Conservation (phyloP, 2,113 vertebrate genomes). For the Benitochromis conjunctus region DNA sequence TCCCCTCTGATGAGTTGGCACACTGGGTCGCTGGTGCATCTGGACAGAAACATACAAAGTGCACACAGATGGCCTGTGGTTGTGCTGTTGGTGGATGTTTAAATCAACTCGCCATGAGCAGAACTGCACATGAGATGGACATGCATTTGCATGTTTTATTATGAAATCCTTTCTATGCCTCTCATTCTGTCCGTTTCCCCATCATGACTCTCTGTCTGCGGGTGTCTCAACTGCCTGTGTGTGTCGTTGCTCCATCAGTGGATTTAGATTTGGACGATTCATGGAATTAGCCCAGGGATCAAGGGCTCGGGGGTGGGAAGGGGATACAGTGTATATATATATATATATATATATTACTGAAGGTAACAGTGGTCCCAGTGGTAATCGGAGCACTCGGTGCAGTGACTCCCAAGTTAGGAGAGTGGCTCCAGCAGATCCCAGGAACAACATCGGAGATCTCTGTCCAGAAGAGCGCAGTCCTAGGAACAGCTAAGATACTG, state of each 20-base stretch:
- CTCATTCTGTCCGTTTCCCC: neutral
- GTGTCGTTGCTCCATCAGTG: constrained; percentile 29
- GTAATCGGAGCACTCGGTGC: too few species aligned
- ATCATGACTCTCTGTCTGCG: neutral
- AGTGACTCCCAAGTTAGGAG: too few species aligned
- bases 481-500: too few species aligned
- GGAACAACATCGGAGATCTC: too few species aligned
- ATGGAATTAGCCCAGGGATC: constrained; percentile 73
- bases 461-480: too few species aligned
- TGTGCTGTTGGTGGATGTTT: neutral
- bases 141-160: neutral
- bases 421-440: too few species aligned
- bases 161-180: neutral
- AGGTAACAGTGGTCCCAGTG: too few species aligned
- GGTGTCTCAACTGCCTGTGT: neutral
- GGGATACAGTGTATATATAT: constrained; percentile 27
- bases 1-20: constrained; percentile 52
- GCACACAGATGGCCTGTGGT: neutral
- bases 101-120: neutral
- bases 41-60: constrained; percentile 6
- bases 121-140: neutral
- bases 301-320: constrained; percentile 57
- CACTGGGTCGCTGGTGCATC: constrained; percentile 31
- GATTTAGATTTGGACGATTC: constrained; percentile 73
- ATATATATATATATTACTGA: constrained; percentile 31